Evolutionary conservation across 1,140 invertebrate genomes (phyloP), one percentile per base, ranked within the genome.

Genomic region (Drosophila fuyamai): DNA sequence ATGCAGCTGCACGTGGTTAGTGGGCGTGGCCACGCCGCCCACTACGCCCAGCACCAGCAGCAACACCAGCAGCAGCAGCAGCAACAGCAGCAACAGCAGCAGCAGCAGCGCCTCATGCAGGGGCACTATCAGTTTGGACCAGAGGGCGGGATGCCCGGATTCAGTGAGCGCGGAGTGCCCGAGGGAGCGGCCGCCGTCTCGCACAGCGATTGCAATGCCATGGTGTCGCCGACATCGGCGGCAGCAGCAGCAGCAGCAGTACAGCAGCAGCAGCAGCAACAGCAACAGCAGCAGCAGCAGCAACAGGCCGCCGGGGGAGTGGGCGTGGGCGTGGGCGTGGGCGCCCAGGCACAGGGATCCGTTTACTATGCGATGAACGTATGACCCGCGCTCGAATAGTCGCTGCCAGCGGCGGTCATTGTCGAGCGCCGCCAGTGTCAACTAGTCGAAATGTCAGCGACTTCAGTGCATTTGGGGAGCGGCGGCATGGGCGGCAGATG

Each of bases 101-200:
- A 70, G 10, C 73, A 76, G 36, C 80, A 89, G 51, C 82, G 83
- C 18, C 23, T 86, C 14, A 73, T 86, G 66, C 44, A 73, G 16
- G 92, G 83, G 50, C 79, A 89, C 48, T 92, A 92, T 79, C 91
- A 92, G 27, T 91, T 78, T 14, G 91, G 89, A 35, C 85, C 90
- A 4, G 93, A 92, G 76, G 93, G 92, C 41, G 85, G 92, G 10
- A 91, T 90, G 68, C 83, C 92, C 41, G 92, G 92, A 50, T 93
- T 93, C 8, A 94, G 93, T 27, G 94, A 95, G 84, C 93, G 94
- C 9, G 94, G 94, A 2, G 94, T 95, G 6, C 95, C 95, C 5
- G 95, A 95, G 76, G 95, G 95, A 16, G 95, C 94, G 0, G 95
- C 94, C 41, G 93, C 94, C 0, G 93, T 94, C 0, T 92, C 94